Conservation (phyloP, 2,888 invertebrate genomes). For the Raillietiella orientalis region DNA sequence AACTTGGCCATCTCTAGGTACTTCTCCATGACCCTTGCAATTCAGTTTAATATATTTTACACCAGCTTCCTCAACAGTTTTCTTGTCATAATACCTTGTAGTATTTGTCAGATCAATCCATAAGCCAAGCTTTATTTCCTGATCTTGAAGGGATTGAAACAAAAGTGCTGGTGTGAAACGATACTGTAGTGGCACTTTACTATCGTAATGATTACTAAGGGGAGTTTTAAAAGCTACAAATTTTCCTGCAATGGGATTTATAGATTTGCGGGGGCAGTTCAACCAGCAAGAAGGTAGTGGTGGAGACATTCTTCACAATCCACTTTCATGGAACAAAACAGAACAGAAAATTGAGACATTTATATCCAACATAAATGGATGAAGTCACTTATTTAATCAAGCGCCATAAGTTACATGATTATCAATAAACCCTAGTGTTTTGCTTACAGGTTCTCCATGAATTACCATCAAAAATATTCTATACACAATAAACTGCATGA, state of each 20-base stretch:
- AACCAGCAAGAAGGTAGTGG: constrained; percentile 62
- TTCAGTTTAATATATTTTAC: constrained; percentile 60
- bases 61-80: constrained; percentile 34
- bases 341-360: too few species aligned
- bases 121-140: constrained; percentile 46
- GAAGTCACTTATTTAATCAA: too few species aligned
- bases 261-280: constrained; percentile 49
- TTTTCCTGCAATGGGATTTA: constrained; percentile 32
- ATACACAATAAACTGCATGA: too few species aligned
- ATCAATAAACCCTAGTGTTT: too few species aligned
- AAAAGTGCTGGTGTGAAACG: constrained; percentile 66
- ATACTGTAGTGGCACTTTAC: constrained; percentile 44
- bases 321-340: too few species aligned
- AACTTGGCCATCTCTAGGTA: constrained; percentile 57
- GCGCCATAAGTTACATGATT: too few species aligned
- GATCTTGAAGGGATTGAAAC: constrained; percentile 35
- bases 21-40: constrained; percentile 71
- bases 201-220: constrained; percentile 41
- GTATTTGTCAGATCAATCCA: constrained; percentile 96
- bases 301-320: too few species aligned
- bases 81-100: constrained; percentile 54
- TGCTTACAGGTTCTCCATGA: too few species aligned
- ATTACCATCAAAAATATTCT: too few species aligned
- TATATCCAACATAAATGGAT: too few species aligned
- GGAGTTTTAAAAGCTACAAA: constrained; percentile 91